Evolutionary conservation across 2,797 vertebrate genomes (phyloP), one percentile per base, ranked within the genome.

Genomic region (Melanotaenia trifasciata): DNA sequence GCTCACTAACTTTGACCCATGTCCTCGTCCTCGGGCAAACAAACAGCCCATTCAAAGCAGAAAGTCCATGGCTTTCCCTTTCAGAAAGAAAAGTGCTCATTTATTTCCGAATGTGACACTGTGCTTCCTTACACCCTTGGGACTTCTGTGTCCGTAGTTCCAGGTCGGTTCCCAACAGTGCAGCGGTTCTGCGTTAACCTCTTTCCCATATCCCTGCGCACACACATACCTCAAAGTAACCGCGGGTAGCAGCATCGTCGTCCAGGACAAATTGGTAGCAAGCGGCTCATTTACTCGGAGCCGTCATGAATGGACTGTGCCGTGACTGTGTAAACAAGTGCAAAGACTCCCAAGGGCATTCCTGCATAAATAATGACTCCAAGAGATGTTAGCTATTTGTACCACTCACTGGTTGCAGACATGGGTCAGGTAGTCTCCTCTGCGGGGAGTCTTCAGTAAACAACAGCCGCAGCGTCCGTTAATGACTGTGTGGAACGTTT

Each of bases 231-330:
- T 82, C 77, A 67, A 73, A 85, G 87, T 81, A 87, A 85, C 72
- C 64, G 80, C 60, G 88, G 82, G 81, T 70, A 84, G 84, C 60
- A 32, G 90, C 88, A 82, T 85, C 81, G 75, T 80, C 67, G 84
- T 87, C 89, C 89, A 80, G 90, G 90, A 93, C 93, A 94, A 94
- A 94, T 93, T 93, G 92, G 89, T 87, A 89, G 89, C 90, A 70
- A 89, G 91, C 87, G 91, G 90, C 92, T 94, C 93, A 94, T 94
- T 94, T 94, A 92, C 90, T 85, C 84, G 70, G 66, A 88, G 90
- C 87, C 89, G 90, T 90, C 91, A 89, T 90, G 90, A 91, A 89
- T 83, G 89, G 84, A 87, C 84, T 81, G 86, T 85, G 86, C 85
- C 80, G 86, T 88, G 88, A 90, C 89, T 90, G 86, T 90, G 92